A percentile compares a stretch with the other conserved stretches of the same genome.
These are phyloP conservation scores for Mamestra brassicae DNA, from an alignment of 2,888 invertebrate genomes.

Conservation along the genomic window DNA sequence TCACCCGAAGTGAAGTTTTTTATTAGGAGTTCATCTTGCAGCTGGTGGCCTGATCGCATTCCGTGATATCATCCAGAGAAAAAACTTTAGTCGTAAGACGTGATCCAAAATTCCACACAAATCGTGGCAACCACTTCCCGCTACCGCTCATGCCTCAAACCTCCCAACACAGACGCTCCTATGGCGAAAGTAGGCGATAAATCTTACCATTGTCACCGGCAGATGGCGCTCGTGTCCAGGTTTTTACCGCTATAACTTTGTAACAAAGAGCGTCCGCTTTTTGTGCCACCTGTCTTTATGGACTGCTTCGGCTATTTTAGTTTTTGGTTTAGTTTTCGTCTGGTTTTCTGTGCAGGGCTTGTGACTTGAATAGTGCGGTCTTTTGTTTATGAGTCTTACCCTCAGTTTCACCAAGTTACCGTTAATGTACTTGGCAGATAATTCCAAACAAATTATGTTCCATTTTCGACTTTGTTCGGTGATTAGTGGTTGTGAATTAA, in stretches of 20 bases:
- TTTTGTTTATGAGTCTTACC: background rate
- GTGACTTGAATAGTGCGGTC: background rate
- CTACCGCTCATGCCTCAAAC: conserved; percentile 50
- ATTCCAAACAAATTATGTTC: too few relatives aligned
- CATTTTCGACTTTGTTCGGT: too few relatives aligned
- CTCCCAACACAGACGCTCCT: conserved; percentile 66
- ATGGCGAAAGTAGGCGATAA: conserved; percentile 81
- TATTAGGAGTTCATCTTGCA: too few relatives aligned
- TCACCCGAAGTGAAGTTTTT: too few relatives aligned
- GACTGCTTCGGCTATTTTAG: conserved; percentile 59
- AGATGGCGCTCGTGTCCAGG: conserved; percentile 85
- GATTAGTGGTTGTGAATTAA: too few relatives aligned
- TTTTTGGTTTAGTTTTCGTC: conserved; percentile 56
- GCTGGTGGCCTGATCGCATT: too few relatives aligned
- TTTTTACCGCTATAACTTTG: conserved; percentile 85
- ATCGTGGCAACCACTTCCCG: conserved; percentile 21
- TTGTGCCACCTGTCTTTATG: conserved; percentile 74
- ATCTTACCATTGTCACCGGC: conserved; percentile 85
- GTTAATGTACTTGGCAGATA: too few relatives aligned
- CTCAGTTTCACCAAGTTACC: too few relatives aligned
- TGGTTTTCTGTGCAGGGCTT: conserved; percentile 14
- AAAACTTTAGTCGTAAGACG: background rate
- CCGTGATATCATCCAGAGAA: too few relatives aligned
- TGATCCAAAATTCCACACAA: too few relatives aligned
- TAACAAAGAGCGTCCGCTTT: conserved; percentile 79